Conservation (phyloP, 2,797 vertebrate species). For the Sphenopsis melanotis region DNA sequence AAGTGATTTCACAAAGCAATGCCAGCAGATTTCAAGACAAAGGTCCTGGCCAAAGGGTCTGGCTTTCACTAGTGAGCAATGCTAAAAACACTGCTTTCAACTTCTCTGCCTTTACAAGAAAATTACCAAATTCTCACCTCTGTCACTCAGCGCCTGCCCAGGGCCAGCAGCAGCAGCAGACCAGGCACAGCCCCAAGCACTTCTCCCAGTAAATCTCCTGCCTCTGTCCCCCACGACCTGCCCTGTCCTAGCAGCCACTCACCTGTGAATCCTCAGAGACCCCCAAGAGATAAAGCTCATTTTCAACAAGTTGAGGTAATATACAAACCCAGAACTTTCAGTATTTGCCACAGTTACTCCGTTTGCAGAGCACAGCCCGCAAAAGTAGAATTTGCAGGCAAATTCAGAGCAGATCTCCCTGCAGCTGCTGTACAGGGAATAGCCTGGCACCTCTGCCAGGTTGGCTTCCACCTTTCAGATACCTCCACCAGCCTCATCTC, state of each 20-base stretch:
- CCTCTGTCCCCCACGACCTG: background rate
- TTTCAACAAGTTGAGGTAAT: background rate
- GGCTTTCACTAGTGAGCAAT: background rate
- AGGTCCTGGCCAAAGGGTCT: background rate
- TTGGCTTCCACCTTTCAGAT: background rate
- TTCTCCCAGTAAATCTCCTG: background rate
- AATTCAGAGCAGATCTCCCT: background rate
- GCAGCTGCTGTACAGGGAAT: background rate
- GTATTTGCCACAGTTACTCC: background rate
- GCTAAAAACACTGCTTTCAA: background rate
- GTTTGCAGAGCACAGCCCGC: background rate
- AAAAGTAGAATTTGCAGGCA: background rate
- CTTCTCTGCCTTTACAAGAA: background rate
- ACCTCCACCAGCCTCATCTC: accelerated
- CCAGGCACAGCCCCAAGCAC: background rate
- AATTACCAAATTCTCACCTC: background rate
- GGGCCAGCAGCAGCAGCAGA: background rate
- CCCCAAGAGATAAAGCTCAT: background rate
- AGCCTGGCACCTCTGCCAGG: background rate
- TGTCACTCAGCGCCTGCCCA: background rate
- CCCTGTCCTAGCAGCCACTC: background rate
- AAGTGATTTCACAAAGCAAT: background rate
- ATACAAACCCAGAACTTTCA: background rate
- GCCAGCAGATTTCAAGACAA: background rate
- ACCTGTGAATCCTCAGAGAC: background rate